These are phyloP conservation scores for Megastigmus dorsalis DNA, from an alignment of 2,888 invertebrate genomes.

Conservation along the genomic window DNA sequence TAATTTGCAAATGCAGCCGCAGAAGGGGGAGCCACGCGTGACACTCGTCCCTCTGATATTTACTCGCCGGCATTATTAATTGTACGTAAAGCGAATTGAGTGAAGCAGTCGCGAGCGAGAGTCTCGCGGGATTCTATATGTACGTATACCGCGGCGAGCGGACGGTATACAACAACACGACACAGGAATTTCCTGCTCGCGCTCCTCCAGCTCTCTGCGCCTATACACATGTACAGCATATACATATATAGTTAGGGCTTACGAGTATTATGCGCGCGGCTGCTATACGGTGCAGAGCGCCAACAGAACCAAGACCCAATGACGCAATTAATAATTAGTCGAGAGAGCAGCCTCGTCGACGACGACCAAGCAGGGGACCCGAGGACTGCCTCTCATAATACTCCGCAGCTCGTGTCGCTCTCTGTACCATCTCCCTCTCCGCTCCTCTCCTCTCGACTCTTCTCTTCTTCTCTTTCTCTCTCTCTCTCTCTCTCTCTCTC, in stretches of 20 bases:
- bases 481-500: background rate
- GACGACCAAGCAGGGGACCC: no score
- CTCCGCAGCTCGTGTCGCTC: background rate
- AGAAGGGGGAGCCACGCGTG: slow-evolving; percentile 16
- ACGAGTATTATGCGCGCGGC: no score
- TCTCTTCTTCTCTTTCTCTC: slow-evolving; percentile 2
- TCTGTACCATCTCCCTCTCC: background rate
- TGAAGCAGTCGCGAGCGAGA: no score
- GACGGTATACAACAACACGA: no score
- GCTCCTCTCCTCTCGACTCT: background rate
- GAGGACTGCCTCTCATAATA: slow-evolving; percentile 5
- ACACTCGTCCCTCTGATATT: slow-evolving; percentile 22
- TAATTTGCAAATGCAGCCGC: slow-evolving; percentile 45
- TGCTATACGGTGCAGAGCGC: no score
- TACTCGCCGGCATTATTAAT: slow-evolving; percentile 27
- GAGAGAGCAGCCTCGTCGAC: slow-evolving; percentile 11
- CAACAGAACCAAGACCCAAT: slow-evolving; percentile 28
- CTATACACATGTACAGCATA: no score
- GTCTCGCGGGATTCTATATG: no score
- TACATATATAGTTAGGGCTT: no score
- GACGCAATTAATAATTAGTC: slow-evolving; percentile 51
- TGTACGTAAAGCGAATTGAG: slow-evolving; percentile 32
- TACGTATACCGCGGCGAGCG: background rate
- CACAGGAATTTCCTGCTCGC: slow-evolving; percentile 22
- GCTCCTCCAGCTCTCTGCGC: background rate